Conservation (phyloP, 2,888 invertebrate genomes). For the Bibio marci region DNA sequence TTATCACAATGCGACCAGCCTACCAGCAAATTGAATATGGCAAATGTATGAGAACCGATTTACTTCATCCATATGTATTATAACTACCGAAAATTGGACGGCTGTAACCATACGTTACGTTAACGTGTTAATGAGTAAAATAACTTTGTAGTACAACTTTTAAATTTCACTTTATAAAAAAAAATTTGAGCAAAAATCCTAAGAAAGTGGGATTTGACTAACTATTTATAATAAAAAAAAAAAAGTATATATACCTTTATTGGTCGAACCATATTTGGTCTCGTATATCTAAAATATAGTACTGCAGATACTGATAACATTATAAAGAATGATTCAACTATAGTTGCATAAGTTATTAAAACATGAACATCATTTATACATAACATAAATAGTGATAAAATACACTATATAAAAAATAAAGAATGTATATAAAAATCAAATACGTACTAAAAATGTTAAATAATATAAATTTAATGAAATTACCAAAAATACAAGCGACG, state of each 20-base stretch:
- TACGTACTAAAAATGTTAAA: neutral
- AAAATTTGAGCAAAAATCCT: too few species aligned
- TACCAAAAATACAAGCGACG: conserved; percentile 70
- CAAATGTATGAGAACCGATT: too few species aligned
- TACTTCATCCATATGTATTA: too few species aligned
- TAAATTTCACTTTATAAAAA: too few species aligned
- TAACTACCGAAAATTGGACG: too few species aligned
- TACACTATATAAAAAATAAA: conserved; percentile 41
- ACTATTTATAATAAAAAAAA: too few species aligned
- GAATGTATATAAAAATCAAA: neutral
- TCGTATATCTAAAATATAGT: conserved; percentile 63
- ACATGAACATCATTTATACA: conserved; percentile 68
- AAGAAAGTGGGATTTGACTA: too few species aligned
- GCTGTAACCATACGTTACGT: too few species aligned
- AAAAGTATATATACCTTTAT: conserved; percentile 56
- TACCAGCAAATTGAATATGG: too few species aligned
- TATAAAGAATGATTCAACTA: conserved; percentile 86
- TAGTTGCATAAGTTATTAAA: conserved; percentile 79
- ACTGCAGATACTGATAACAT: conserved; percentile 73
- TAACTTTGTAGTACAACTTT: too few species aligned
- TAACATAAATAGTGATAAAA: conserved; percentile 69
- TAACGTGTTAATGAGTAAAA: too few species aligned
- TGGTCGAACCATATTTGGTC: conserved; percentile 62
- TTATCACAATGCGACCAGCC: too few species aligned
- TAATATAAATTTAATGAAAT: conserved; percentile 16